Conservation (phyloP, 1,140 invertebrate species). For the Drosophila subpulchrella region DNA sequence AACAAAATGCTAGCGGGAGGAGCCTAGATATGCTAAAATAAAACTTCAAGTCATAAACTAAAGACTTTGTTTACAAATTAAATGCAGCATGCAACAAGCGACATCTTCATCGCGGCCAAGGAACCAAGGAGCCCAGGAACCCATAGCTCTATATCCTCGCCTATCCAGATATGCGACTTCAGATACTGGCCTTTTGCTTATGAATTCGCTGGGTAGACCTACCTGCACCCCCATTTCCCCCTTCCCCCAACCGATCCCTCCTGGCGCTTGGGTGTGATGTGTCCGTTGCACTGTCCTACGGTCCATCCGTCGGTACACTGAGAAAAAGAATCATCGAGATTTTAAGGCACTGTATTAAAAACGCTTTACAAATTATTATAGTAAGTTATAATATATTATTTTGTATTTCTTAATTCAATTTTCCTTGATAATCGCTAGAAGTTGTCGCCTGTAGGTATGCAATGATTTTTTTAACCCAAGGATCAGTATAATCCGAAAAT, state of each 20-base stretch:
- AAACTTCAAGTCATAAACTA: slow-evolving; percentile 79
- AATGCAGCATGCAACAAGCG: slow-evolving; percentile 80
- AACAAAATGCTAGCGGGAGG: slow-evolving; percentile 64
- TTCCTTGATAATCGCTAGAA: no score
- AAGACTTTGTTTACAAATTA: slow-evolving; percentile 84
- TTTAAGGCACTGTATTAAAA: no score
- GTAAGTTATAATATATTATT: background rate
- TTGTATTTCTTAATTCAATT: no score
- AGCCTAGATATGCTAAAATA: slow-evolving; percentile 79
- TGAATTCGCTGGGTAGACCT: slow-evolving; percentile 55
- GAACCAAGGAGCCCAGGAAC: background rate
- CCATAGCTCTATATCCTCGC: slow-evolving; percentile 10
- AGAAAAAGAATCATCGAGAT: background rate
- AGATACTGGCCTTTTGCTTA: slow-evolving; percentile 57
- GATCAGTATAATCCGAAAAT: no score
- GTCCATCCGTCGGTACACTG: slow-evolving; percentile 13
- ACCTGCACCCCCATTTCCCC: background rate
- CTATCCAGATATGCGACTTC: slow-evolving; percentile 28
- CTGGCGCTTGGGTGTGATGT: slow-evolving; percentile 77
- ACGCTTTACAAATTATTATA: no score
- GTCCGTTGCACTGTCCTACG: slow-evolving; percentile 11
- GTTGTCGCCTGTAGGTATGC: no score
- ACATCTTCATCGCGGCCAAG: slow-evolving; percentile 65
- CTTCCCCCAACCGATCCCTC: slow-evolving; percentile 28
- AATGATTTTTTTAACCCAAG: no score